Percentiles rank a stretch among this genome's conserved stretches.
These are phyloP conservation scores for Hippopotamus amphibius DNA, from an alignment of 2,113 vertebrate species.

Conservation along the genomic window DNA sequence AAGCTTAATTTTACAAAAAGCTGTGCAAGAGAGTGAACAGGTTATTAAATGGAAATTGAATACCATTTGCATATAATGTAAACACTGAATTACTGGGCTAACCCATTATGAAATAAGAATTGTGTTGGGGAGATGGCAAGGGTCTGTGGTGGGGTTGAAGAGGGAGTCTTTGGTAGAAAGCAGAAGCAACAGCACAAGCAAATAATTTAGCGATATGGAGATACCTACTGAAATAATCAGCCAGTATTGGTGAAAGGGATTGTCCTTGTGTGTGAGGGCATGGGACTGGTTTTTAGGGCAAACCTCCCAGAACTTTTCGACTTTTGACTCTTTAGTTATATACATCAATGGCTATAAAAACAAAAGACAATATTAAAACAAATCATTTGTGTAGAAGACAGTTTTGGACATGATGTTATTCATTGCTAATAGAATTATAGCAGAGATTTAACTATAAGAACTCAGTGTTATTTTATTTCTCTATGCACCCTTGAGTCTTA, in stretches of 20 bases:
- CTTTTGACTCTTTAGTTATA: constrained; percentile 26
- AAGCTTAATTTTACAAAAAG: not conserved
- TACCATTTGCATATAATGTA: not conserved
- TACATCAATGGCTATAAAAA: not conserved
- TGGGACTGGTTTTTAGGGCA: constrained; percentile 12
- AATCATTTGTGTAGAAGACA: not conserved
- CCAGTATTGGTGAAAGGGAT: not conserved
- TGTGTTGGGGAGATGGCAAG: not conserved
- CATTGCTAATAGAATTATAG: not conserved
- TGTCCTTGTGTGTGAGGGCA: not conserved
- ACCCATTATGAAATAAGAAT: not conserved
- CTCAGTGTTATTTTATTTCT: constrained; percentile 29
- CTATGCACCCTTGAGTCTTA: not conserved
- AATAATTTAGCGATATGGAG: not conserved
- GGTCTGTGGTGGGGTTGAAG: not conserved
- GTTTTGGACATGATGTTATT: constrained; percentile 34
- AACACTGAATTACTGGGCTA: not conserved
- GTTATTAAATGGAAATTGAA: not conserved
- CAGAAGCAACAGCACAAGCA: not conserved
- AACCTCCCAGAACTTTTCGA: not conserved
- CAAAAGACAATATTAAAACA: not conserved
- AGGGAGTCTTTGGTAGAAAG: not conserved
- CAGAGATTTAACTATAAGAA: not conserved
- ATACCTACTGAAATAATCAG: not conserved
- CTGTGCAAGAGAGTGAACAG: not conserved